Base-by-base conservation (phyloP, 2,113 vertebrate genomes). In the Dermatemys mawii region DNA sequence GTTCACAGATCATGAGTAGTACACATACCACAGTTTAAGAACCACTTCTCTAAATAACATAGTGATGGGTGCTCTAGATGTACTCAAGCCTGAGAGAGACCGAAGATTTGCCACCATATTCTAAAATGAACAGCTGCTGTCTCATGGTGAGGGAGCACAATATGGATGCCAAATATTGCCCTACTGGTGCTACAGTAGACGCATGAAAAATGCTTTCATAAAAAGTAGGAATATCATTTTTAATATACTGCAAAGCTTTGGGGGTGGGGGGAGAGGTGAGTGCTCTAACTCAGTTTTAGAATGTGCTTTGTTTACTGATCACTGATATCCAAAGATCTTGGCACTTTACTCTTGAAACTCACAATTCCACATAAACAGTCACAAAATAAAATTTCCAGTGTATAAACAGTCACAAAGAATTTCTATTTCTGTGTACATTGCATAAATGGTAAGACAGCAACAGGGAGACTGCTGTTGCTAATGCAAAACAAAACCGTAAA, bases 191-290 rank as follows among this genome's bases (percentile, higher is more conserved):
- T 24, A 19, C 10, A 75, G 24, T 41, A 70, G 70, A 11, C 17
- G 21, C 4, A 11, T 75, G 19, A 75, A 44, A 75, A 41, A 41
- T 21, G 5, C 60, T 63, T 73, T 41, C 26, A 38, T 5, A 41
- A n/a, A 38, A 75, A 46, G 73, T 24, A 46, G 8, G 41, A 76
- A 14, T 13, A 44, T 76, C 24, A 24, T 26, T 76, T 41, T 76
- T 8, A 26, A 44, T 27, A 46, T 24, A 76, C 38, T 16, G 24
- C 38, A 76, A 26, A 44, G 38, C 11, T 41, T 7, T 7, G 22
- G 27, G 10, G 1, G 6, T 22, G 22, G 13, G 16, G 3, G 8
- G 2, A n/a, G n/a, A n/a, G n/a, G 38, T 44, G 70, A 44, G 4
- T 44, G n/a, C 38, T 75, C 11, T 73, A 73, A 41, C 67, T 24